phyloP scores from a whole-genome alignment of 2,113 vertebrate genomes.

The Jaculus jaculus region DNA sequence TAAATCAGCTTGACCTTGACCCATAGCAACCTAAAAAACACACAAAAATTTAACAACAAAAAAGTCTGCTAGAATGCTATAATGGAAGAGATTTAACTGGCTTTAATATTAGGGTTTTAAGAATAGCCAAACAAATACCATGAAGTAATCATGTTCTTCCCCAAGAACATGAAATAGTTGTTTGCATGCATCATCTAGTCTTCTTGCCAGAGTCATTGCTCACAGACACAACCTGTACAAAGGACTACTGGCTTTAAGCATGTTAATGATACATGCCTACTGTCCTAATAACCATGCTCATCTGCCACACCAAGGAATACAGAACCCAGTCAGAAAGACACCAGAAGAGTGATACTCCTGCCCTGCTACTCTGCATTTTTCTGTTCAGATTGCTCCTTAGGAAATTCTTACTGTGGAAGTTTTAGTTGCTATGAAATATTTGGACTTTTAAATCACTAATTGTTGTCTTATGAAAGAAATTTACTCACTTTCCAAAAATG shows the following conservation, averaged over 20 bases:
- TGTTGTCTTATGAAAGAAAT: background rate
- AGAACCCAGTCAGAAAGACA: background rate
- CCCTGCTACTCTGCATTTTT: background rate
- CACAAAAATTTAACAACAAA: background rate
- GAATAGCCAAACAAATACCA: background rate
- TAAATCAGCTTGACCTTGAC: conserved; percentile 97
- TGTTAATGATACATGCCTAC: background rate
- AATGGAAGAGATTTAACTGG: background rate
- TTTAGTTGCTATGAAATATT: background rate
- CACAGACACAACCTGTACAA: background rate
- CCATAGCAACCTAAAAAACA: conserved; percentile 94
- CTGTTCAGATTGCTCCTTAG: background rate
- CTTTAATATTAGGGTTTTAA: conserved; percentile 6
- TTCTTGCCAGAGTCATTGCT: background rate
- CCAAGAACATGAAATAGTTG: background rate
- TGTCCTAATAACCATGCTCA: background rate
- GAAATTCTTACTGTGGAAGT: background rate
- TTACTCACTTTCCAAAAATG: background rate
- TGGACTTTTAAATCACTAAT: background rate
- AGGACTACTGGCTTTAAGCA: background rate
- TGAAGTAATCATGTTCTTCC: background rate
- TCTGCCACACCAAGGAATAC: background rate
- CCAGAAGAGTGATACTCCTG: background rate
- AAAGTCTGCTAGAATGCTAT: background rate
- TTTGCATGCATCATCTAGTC: background rate